These are phyloP conservation scores for Callinectes sapidus DNA, from an alignment of 2,888 invertebrate genomes.

Conservation along the genomic window DNA sequence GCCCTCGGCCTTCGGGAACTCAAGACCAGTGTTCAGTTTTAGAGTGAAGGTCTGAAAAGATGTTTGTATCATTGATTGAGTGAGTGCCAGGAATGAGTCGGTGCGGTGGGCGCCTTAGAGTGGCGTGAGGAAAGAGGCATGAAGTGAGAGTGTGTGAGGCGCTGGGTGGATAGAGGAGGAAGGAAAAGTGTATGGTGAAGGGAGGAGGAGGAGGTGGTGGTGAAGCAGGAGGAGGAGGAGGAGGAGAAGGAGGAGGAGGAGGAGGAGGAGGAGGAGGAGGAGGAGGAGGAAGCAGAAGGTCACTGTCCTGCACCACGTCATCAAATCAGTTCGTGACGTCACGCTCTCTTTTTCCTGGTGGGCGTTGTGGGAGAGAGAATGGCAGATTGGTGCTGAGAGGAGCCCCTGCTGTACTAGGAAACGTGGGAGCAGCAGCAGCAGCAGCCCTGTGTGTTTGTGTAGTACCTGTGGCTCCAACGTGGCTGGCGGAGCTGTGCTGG, in stretches of 20 bases:
- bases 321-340: constrained; percentile 37
- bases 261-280: constrained; percentile 7
- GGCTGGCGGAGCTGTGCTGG: constrained; percentile 56
- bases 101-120: background rate
- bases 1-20: background rate
- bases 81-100: background rate
- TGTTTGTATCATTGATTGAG: constrained; percentile 1
- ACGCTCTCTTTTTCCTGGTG: constrained; percentile 40
- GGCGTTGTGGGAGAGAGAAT: background rate
- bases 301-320: constrained; percentile 62
- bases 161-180: background rate
- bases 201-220: constrained; percentile 34
- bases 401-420: background rate
- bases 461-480: constrained; percentile 59
- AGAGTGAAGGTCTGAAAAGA: background rate
- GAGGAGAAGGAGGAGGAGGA: constrained; percentile 34
- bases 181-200: constrained; percentile 32
- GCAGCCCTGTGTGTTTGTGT: constrained; percentile 39
- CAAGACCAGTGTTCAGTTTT: constrained; percentile 5
- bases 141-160: background rate
- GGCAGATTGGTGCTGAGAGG: background rate
- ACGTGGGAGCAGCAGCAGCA: constrained; percentile 40
- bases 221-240: too few relatives aligned
- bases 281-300: constrained; percentile 47
- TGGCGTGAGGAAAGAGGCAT: background rate